Base-by-base conservation (phyloP, 2,888 invertebrate genomes). In the Eristalis arbustorum region DNA sequence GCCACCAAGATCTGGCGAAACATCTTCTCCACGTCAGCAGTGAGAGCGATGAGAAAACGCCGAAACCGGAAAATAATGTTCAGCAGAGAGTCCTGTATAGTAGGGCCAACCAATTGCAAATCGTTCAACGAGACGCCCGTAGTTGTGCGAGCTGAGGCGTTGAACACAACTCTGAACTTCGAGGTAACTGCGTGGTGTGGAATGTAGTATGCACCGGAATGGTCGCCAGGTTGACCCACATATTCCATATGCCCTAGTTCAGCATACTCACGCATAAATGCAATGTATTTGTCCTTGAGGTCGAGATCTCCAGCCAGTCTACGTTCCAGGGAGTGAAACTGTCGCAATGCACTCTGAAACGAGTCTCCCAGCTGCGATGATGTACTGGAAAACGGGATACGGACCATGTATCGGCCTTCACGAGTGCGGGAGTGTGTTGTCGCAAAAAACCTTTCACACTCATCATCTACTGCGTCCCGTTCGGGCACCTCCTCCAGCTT, bases 151-250 rank as follows among this genome's bases (percentile, higher is more conserved):
- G 72, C 79, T 1, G 81, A 88, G 2, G 79, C 80, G 14, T 80
- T 80, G 25, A 83, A 80, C 0, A 88, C 88, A 1, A 84, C 80
- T 3, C 80, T 63, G 31, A 81, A 81, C 49, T 83, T 76, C 0
- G 64, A 42, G 14, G 68, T 72, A 1, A 81, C 87, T 1, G 79
- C 78, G 57, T 82, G 87, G 34, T 81, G 74, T 10, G 78, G 77
- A 10, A 87, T 80, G 22, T 57, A 78, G 25, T 81, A 77, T 13
- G 8, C 61, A 18, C 71, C 22, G 2, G 62, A 28, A 22, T 66
- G 67, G 37, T 78, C 67, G n/a, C 62, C 14, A 23, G 59, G 49
- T 75, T 67, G 28, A 40, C 18, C 13, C 0, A 57, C 71, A 18
- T 23, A 10, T 57, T 77, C 72, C 68, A 63, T 77, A 6, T 67